These are phyloP conservation scores for Notolabrus celidotus DNA, from an alignment of 2,797 vertebrate genomes.

Conservation along the genomic window DNA sequence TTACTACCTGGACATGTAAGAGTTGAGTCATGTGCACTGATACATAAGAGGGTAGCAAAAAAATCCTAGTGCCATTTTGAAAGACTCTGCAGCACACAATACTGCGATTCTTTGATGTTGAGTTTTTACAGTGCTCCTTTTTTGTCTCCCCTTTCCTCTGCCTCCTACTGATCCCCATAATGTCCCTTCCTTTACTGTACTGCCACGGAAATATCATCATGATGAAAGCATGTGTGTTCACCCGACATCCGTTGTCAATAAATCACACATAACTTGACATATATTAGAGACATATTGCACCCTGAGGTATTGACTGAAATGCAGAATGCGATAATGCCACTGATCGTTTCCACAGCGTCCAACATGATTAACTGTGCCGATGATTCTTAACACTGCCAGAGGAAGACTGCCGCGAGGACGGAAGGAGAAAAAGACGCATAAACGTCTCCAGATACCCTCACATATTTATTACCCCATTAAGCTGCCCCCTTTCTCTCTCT, in stretches of 20 bases:
- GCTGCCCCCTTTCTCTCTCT: conserved; percentile 46
- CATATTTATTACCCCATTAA: conserved; percentile 79
- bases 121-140: background rate
- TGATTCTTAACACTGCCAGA: conserved; percentile 48
- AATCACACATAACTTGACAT: conserved; percentile 54
- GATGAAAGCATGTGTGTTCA: conserved; percentile 39
- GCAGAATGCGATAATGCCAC: conserved; percentile 49
- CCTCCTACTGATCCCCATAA: background rate
- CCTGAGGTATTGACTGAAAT: conserved; percentile 62
- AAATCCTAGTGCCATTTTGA: background rate
- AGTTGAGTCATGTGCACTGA: conserved; percentile 44
- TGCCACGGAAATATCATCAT: conserved; percentile 17
- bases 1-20: conserved; percentile 29
- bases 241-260: conserved; percentile 37
- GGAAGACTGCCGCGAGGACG: conserved; percentile 1
- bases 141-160: background rate
- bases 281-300: conserved; percentile 43
- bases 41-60: conserved; percentile 11
- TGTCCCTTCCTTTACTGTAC: background rate
- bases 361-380: conserved; percentile 58
- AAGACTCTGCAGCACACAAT: background rate
- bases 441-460: conserved; percentile 66
- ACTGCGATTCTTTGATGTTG: conserved; percentile 24
- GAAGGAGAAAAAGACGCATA: conserved; percentile 24
- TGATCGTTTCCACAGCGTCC: conserved; percentile 32